Evolutionary conservation across 2,113 vertebrate species (phyloP).

Genomic region (Dasyurus viverrinus): DNA sequence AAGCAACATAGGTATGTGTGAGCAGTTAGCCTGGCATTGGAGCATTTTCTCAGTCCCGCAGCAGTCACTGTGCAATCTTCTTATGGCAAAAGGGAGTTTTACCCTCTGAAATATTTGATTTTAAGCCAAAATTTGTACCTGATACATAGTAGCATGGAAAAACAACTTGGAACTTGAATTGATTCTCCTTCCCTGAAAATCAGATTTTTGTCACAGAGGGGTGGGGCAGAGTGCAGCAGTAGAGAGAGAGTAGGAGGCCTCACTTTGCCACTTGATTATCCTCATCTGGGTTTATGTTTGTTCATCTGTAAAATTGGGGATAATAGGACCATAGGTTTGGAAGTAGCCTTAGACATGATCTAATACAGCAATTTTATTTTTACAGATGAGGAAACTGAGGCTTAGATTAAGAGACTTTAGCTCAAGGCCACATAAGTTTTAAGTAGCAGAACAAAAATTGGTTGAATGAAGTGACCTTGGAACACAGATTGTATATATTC

Average conservation of each 20-base stretch:
- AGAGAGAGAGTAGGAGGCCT: not conserved
- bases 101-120: not conserved
- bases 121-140: not conserved
- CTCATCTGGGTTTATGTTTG: not conserved
- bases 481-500: not conserved
- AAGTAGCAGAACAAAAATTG: not conserved
- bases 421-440: not conserved
- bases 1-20: constrained; percentile 62
- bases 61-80: not conserved
- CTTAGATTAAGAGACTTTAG: not conserved
- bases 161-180: not conserved
- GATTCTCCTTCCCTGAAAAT: not conserved
- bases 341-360: not conserved
- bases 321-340: not conserved
- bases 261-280: not conserved
- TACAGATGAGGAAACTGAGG: not conserved
- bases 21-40: constrained; percentile 29
- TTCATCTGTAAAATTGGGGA: not conserved
- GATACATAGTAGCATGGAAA: not conserved
- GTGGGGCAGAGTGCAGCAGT: not conserved
- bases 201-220: not conserved
- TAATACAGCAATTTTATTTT: not conserved
- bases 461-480: not conserved
- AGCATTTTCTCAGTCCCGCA: constrained; percentile 53
- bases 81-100: not conserved